Conservation (phyloP, 2,113 vertebrate species). For the Lampris megalopsis region DNA sequence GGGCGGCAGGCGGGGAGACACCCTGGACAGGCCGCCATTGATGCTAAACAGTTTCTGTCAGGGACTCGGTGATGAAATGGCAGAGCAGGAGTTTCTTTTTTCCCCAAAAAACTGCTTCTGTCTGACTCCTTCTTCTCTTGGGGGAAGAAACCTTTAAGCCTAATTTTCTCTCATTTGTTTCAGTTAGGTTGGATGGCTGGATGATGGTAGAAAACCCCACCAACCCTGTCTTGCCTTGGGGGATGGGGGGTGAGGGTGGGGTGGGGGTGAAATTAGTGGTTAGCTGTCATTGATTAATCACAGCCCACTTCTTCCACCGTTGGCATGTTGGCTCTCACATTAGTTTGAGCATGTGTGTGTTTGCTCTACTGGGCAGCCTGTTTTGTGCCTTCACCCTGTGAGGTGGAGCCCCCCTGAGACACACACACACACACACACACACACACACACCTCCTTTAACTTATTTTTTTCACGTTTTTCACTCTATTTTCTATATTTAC, state of each 20-base stretch:
- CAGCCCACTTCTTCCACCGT: conserved; percentile 58
- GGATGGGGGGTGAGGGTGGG: conserved; percentile 76
- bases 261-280: conserved; percentile 79
- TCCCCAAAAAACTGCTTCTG: too few relatives aligned
- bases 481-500: neutral
- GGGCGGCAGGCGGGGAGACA: too few relatives aligned
- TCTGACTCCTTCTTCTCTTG: too few relatives aligned
- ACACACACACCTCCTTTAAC: neutral
- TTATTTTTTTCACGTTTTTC: neutral
- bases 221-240: conserved; percentile 64
- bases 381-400: conserved; percentile 19
- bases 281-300: conserved; percentile 81
- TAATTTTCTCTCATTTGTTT: too few relatives aligned
- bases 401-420: conserved; percentile 16
- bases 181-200: too few relatives aligned
- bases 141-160: too few relatives aligned
- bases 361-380: conserved; percentile 51
- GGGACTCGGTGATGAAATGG: too few relatives aligned
- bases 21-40: too few relatives aligned
- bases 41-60: too few relatives aligned
- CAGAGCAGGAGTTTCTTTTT: too few relatives aligned
- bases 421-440: neutral
- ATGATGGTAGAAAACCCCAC: too few relatives aligned
- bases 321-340: conserved; percentile 53
- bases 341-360: conserved; percentile 46